Conservation (phyloP, 1,140 invertebrate genomes). For the Telenomus remus region DNA sequence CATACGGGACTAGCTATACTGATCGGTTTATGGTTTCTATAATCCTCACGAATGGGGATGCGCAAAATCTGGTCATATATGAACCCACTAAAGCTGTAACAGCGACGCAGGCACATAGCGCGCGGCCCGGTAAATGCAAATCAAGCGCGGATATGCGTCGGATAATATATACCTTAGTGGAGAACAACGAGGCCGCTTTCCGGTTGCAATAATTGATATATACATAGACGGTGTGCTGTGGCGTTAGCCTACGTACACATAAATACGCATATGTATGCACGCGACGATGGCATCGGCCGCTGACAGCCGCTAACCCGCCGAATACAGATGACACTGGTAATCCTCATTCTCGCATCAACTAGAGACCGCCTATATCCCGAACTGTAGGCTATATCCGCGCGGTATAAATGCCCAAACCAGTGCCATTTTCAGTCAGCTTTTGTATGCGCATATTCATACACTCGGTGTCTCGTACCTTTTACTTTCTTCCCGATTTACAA, state of each 20-base stretch:
- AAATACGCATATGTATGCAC: slow-evolving; percentile 23
- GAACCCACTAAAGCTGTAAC: slow-evolving; percentile 51
- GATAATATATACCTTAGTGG: slow-evolving; percentile 50
- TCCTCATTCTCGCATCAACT: slow-evolving; percentile 71
- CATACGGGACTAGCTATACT: slow-evolving; percentile 12
- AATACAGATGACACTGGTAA: slow-evolving; percentile 74
- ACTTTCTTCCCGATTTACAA: slow-evolving; percentile 25
- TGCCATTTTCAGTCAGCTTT: slow-evolving; percentile 20
- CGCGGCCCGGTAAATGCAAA: slow-evolving; percentile 58
- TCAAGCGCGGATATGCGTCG: slow-evolving; percentile 49
- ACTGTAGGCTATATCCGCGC: slow-evolving; percentile 7
- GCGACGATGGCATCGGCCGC: slow-evolving; percentile 63
- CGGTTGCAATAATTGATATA: slow-evolving; percentile 72
- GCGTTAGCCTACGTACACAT: slow-evolving; percentile 9
- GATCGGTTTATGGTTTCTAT: slow-evolving; percentile 45
- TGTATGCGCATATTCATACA: slow-evolving; percentile 34
- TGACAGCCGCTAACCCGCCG: slow-evolving; percentile 73
- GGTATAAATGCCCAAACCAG: slow-evolving; percentile 24
- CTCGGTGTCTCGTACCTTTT: slow-evolving; percentile 26
- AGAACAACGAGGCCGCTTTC: slow-evolving; percentile 43
- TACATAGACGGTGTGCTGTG: slow-evolving; percentile 35
- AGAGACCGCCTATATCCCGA: slow-evolving; percentile 53
- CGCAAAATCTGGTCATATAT: slow-evolving; percentile 45
- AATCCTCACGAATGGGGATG: slow-evolving; percentile 42
- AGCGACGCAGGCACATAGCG: slow-evolving; percentile 33